Percentiles rank a stretch among this genome's conserved stretches.
Evolutionary conservation across 2,888 invertebrate genomes (phyloP).

Genomic region (Drosophila cyrtoloma): DNA sequence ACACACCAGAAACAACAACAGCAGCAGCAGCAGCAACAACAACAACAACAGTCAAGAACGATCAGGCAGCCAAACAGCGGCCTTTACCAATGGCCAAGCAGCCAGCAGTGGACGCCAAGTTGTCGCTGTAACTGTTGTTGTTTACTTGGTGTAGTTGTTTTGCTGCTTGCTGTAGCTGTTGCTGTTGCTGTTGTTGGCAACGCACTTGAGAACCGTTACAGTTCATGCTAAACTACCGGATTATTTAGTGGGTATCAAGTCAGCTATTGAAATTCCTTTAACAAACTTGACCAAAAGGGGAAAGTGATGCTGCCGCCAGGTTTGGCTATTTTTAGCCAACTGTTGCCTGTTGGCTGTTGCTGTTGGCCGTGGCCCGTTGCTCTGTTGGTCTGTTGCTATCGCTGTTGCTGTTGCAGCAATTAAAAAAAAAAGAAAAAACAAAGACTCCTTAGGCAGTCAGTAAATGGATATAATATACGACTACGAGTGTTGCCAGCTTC

Average conservation of each 20-base stretch:
- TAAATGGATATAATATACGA: slow-evolving; percentile 2
- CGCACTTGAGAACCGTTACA: slow-evolving; percentile 63
- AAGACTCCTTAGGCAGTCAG: slow-evolving; percentile 28
- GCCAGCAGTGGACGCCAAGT: slow-evolving; percentile 39
- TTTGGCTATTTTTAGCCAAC: slow-evolving; percentile 44
- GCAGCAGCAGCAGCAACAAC: slow-evolving; percentile 20
- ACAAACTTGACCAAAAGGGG: slow-evolving; percentile 14
- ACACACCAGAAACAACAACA: slow-evolving; percentile 33
- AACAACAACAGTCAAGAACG: slow-evolving; percentile 3
- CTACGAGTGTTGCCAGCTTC: not conserved
- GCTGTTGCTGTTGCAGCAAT: slow-evolving; percentile 19
- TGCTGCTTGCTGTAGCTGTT: not conserved
- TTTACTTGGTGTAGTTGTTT: not conserved
- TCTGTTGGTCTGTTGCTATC: not conserved
- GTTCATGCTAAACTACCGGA: slow-evolving; percentile 47
- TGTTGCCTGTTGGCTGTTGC: slow-evolving; percentile 7
- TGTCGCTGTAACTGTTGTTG: slow-evolving; percentile 15
- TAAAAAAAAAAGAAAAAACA: not conserved
- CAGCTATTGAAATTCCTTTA: slow-evolving; percentile 10
- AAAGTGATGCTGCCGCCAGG: slow-evolving; percentile 39
- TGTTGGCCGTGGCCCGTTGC: slow-evolving; percentile 21
- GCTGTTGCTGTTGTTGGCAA: slow-evolving; percentile 25
- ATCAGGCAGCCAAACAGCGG: slow-evolving; percentile 64
- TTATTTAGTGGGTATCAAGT: slow-evolving; percentile 28
- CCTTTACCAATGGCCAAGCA: slow-evolving; percentile 42